Base-by-base conservation (phyloP, 2,797 vertebrate genomes). In the Podarcis lilfordi region DNA sequence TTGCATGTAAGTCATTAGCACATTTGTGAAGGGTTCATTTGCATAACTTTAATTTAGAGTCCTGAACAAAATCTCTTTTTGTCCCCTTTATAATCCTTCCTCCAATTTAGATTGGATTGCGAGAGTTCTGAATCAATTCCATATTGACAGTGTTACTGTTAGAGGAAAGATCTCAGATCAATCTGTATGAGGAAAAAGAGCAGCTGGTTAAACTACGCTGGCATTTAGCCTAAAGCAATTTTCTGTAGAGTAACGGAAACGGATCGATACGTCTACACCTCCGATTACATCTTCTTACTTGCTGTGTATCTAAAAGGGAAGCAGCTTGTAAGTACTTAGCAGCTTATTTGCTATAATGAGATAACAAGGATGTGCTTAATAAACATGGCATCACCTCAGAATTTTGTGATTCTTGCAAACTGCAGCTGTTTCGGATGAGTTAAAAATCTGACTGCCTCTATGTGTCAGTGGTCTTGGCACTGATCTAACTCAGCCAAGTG, bases 241-340 rank as follows among this genome's bases (percentile, higher is more conserved):
- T 86, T 90, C 75, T 80, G 10, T 29, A 45, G 32, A 86, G 4
- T 84, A 81, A 85, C 1, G 17, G 64, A 84, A 86, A 86, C 78
- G 78, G 2, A 78, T 87, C 43, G 37, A 80, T 89, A 81, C 4
- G 40, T 19, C 84, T 87, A 25, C 74, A 80, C 25, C 71, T 77
- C 69, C 75, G 61, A 3, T 69, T 88, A 64, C 40, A 69, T 37
- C 11, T 61, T 11, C 71, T 64, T 76, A n/a, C 11, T 55, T 69
- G 35, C 66, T 84, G 64, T 1, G 0, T 15, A 40, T 64, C 66
- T 76, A 88, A 91, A 89, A 75, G 0, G 23, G 23, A 72, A 87
- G 72, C 1, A 3, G 43, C 37, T 64, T 32, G 7, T 25, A 79
- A 83, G 21, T 45, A n/a, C 7, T 75, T n/a, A 82, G 27, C 25